Base-by-base conservation (phyloP, 2,888 invertebrate species). In the Cepaea hortensis region DNA sequence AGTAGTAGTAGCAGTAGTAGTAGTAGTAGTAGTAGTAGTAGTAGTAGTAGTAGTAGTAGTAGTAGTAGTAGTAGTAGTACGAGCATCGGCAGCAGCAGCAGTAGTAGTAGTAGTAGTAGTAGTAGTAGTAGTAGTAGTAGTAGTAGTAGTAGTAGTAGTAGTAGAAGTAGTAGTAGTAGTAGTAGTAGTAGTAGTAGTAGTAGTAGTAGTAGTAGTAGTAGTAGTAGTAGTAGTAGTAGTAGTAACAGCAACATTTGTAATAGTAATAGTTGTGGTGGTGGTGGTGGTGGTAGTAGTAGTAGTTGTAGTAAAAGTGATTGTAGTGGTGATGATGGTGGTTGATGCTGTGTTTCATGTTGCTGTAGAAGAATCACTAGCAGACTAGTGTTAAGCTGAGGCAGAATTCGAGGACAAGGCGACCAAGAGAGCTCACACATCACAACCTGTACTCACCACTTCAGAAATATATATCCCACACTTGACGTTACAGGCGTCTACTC, bases 1-100 rank as follows among this genome's bases (percentile, higher is more conserved):
- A 81, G 81, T 61, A 81, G 81, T 81, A 62, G 62, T 81, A 62
- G 81, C 61, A 81, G 81, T 81, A 81, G 77, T 62, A 62, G 65
- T 81, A 81, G 61, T 81, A 81, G 18, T 81, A 81, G 61, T 81
- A 65, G 61, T 81, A 81, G 61, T 81, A 62, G n/a, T 81, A 62
- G 61, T 81, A 81, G 61, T 81, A 81, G 61, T 23, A 62, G 61
- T 81, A 81, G 61, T 65, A 81, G 61, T 81, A 81, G 61, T 81
- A 81, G 61, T 81, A 81, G 48, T 46, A 55, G 61, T 62, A 81
- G n/a, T 61, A 61, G 61, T 61, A 81, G 61, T 81, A 62, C 3
- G 5, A 35, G 9, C 20, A 6, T 4, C 50, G 20, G 35, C 4
- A 48, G 13, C 48, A 48, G n/a, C 4, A 20, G 50, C 20, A 55